Evolutionary conservation across 2,888 invertebrate genomes (phyloP), one percentile per base, ranked within the genome.

Genomic region (Caenorhabditis panamensis): DNA sequence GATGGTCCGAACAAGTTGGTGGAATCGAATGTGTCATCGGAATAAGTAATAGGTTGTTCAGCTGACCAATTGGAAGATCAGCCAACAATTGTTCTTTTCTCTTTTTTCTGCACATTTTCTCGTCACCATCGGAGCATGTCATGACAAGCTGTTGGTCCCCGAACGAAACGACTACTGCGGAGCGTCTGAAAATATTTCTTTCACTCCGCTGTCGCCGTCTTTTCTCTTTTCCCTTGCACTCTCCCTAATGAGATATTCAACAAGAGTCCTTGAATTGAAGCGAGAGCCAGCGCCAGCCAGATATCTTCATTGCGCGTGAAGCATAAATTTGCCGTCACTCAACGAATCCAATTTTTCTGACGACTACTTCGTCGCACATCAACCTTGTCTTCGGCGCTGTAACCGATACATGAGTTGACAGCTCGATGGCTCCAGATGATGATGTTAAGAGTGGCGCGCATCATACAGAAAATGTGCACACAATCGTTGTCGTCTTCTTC

Each of bases 241-340:
- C 75, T 61, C 24, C 31, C 75, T 75, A 75, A 75, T 75, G 75
- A 75, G 75, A 75, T 75, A 75, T 75, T 75, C 75, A 75, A 67
- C 75, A 64, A 64, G 73, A 73, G 75, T 66, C 59, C 66, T 75
- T 18, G 75, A 73, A 73, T 73, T 49, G 59, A 53, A 47, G 47
- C 47, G 63, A 63, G 63, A 56, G 56, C 56, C 62, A 61, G 62
- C 41, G 63, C 41, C 37, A 59, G 59, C 63, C 58, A 31, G 22
- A 75, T 75, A 66, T 66, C 75, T 66, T 75, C 66, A 44, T 72
- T 13, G 41, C 41, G 71, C 22, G 61, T 24, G n/a, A 37, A 51
- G 66, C 66, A 61, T 75, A 66, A 66, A 61, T 75, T 66, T 54
- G 51, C 59, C 53, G 66, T 75, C 66, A 75, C 66, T 75, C 75